These are phyloP conservation scores for Tetropium fuscum DNA, from an alignment of 2,888 invertebrate genomes.

Conservation along the genomic window DNA sequence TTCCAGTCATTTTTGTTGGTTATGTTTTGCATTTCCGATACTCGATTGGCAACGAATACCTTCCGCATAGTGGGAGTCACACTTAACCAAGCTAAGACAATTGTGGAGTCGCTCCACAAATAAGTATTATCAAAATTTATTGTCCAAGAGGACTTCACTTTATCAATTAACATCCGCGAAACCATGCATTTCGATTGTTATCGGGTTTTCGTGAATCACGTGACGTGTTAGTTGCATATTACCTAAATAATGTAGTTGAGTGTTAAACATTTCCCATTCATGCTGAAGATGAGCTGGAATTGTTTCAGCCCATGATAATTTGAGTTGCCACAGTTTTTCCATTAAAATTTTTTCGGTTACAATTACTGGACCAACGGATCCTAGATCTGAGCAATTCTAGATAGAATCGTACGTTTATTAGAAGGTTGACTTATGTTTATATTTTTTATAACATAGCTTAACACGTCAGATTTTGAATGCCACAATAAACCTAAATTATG, in stretches of 20 bases:
- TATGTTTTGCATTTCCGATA: slow-evolving; percentile 2
- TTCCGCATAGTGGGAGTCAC: background rate
- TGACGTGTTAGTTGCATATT: slow-evolving; percentile 3
- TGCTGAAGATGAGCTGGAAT: background rate
- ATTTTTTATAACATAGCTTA: background rate
- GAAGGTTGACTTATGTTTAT: background rate
- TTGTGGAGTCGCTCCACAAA: slow-evolving; percentile 4
- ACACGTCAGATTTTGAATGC: slow-evolving; percentile 1
- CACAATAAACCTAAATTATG: slow-evolving; percentile 8
- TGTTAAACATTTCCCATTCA: background rate
- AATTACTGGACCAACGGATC: slow-evolving; percentile 9
- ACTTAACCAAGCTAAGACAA: background rate
- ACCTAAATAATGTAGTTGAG: background rate
- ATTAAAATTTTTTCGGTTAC: background rate
- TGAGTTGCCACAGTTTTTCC: slow-evolving; percentile 2
- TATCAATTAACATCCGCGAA: slow-evolving; percentile 7
- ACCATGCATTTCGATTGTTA: slow-evolving; percentile 9
- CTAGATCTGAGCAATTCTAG: background rate
- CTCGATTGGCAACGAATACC: slow-evolving; percentile 1
- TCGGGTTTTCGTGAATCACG: background rate
- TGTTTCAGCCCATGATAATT: background rate
- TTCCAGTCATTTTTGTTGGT: background rate
- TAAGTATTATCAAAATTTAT: background rate
- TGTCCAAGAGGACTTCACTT: background rate
- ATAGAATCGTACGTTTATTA: slow-evolving; percentile 4